Evolutionary conservation across 2,113 vertebrate species (phyloP).

Genomic region (Bothrops jararaca): DNA sequence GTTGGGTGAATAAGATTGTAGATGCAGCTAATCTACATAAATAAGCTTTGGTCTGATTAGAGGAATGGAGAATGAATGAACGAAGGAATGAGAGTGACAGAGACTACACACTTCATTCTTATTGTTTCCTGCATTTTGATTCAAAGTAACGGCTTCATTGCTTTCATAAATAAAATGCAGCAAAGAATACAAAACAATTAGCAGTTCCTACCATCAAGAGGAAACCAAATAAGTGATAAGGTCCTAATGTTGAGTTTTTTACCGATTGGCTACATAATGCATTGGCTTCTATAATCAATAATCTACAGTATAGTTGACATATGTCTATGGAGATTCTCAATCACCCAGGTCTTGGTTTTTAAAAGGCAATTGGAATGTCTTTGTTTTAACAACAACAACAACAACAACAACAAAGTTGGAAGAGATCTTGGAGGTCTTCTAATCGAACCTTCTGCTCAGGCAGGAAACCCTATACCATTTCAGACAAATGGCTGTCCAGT

Average conservation of each 20-base stretch:
- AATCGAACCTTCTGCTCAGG: too few relatives aligned
- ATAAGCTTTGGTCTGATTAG: slow-evolving; percentile 70
- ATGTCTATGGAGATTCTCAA: background rate
- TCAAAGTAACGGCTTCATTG: slow-evolving; percentile 17
- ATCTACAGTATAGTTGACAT: background rate
- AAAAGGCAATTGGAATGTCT: background rate
- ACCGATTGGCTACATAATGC: slow-evolving; percentile 8
- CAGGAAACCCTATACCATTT: too few relatives aligned
- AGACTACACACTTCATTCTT: background rate
- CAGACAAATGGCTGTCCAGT: too few relatives aligned
- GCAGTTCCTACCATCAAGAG: slow-evolving; percentile 25
- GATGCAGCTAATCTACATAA: slow-evolving; percentile 74
- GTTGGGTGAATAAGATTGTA: slow-evolving; percentile 73
- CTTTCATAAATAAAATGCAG: background rate
- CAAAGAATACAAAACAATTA: slow-evolving; percentile 21
- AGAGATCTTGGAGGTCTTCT: too few relatives aligned
- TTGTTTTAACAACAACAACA: background rate
- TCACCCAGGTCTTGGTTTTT: background rate
- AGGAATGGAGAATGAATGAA: slow-evolving; percentile 48
- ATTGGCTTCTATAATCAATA: background rate
- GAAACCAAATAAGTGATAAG: slow-evolving; percentile 39
- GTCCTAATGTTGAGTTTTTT: slow-evolving; percentile 38
- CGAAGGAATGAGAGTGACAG: background rate
- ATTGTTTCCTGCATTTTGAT: slow-evolving; percentile 49
- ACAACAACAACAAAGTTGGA: too few relatives aligned